Base-by-base conservation (phyloP, 1,140 invertebrate species). In the Harpegnathos saltator region DNA sequence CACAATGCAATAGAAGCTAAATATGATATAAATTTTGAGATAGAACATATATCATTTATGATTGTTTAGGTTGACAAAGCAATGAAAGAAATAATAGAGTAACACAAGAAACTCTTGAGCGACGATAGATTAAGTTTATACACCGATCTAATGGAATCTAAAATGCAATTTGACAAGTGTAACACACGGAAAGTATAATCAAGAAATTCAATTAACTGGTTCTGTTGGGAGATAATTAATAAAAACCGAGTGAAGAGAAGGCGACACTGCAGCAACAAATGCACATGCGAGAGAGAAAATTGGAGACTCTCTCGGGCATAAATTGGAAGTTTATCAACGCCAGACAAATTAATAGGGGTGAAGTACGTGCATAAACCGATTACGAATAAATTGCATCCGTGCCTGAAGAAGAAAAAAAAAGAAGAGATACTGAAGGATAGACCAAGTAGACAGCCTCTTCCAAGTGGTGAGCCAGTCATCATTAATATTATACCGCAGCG, bases 401-500 rank as follows among this genome's bases (percentile, higher is more conserved):
- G 58, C 62, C 81, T 74, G 66, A 59, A 77, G 87, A 82, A 78
- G 86, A 7, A 7, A 33, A 44, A 44, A 78, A 89, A 85, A 82
- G 85, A 78, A 44, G 38, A 44, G 38, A 89, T 62, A 89, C 66
- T 72, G 78, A 82, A 58, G 85, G 82, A 86, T 77, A 84, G 84
- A 84, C 78, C 78, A 83, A 85, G 83, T 89, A 85, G 85, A 84
- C 83, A 85, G 88, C 73, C 77, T 75, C 26, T 73, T 72, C 71
- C 74, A 82, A 84, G 84, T 82, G 78, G 72, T 73, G 62, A 85
- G 81, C 90, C 72, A 90, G 86, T 91, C 88, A 92, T 92, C 91
- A 92, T 92, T 92, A 92, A 92, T 92, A 92, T 92, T 91, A 90
- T 87, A 89, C 86, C 84, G 72, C 89, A 85, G 88, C 86, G 86